Percentiles rank a stretch among this genome's conserved stretches.
Evolutionary conservation across 2,113 vertebrate species (phyloP).

Genomic region (Dromiciops gliroides): DNA sequence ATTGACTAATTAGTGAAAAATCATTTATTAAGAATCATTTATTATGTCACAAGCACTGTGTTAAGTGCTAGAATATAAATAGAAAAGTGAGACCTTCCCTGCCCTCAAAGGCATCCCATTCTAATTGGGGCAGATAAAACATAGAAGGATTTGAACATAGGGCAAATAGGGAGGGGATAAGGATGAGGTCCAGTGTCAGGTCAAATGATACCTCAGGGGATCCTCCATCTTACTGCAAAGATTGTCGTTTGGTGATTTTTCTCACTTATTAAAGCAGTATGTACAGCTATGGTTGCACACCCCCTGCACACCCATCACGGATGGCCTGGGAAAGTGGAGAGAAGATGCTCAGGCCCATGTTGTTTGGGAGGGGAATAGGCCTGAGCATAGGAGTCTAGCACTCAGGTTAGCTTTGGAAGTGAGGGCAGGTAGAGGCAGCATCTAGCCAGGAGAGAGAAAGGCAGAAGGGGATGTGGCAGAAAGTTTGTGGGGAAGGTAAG

Average conservation of each 20-base stretch:
- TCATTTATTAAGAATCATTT: not conserved
- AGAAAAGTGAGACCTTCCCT: not conserved
- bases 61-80: not conserved
- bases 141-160: not conserved
- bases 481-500: not conserved
- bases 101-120: not conserved
- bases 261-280: not conserved
- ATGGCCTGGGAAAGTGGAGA: not conserved
- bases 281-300: not conserved
- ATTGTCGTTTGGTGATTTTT: not conserved
- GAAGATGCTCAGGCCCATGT: not conserved
- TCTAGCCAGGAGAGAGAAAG: not conserved
- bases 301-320: not conserved
- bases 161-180: not conserved
- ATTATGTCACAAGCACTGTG: not conserved
- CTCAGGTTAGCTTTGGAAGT: not conserved
- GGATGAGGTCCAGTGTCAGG: not conserved
- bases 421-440: no score
- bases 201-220: not conserved
- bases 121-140: not conserved
- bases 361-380: not conserved
- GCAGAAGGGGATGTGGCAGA: rapidly evolving
- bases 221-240: not conserved
- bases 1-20: not conserved
- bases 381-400: not conserved